These are phyloP conservation scores for Crotalus helleri DNA, from an alignment of 2,113 vertebrate species.

Conservation along the genomic window DNA sequence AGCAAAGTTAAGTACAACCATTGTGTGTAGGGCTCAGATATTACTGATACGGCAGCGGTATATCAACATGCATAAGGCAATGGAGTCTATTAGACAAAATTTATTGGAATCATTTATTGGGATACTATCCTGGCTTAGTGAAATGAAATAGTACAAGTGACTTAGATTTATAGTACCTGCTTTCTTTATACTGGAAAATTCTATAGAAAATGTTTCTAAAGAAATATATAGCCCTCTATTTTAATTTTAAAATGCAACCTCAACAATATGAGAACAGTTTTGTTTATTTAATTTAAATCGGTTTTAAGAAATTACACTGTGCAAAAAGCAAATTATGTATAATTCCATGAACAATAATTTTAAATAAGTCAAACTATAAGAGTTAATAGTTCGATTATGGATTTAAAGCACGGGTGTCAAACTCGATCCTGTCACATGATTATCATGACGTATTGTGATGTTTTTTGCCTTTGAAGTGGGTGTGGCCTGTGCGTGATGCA, in stretches of 20 bases:
- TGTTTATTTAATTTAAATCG: not conserved
- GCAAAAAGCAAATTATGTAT: not conserved
- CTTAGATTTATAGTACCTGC: not conserved
- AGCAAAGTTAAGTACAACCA: not conserved
- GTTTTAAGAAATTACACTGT: not conserved
- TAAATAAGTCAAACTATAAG: not conserved
- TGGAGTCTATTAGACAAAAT: not conserved
- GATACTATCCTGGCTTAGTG: not conserved
- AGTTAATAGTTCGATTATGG: not conserved
- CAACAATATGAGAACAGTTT: not conserved
- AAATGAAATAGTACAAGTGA: not conserved
- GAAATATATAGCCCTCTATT: not conserved
- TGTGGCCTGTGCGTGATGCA: too few relatives aligned
- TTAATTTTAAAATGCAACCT: not conserved
- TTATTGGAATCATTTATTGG: not conserved
- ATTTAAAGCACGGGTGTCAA: too few relatives aligned
- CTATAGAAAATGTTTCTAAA: not conserved
- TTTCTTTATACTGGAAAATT: not conserved
- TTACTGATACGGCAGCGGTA: not conserved
- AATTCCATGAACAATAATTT: not conserved
- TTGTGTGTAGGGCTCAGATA: not conserved
- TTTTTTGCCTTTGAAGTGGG: not conserved
- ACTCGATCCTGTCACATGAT: too few relatives aligned
- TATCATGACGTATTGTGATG: too few relatives aligned
- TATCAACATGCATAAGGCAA: not conserved